Evolutionary conservation across 2,797 vertebrate species (phyloP).

Genomic region (Eulemur rubriventer): DNA sequence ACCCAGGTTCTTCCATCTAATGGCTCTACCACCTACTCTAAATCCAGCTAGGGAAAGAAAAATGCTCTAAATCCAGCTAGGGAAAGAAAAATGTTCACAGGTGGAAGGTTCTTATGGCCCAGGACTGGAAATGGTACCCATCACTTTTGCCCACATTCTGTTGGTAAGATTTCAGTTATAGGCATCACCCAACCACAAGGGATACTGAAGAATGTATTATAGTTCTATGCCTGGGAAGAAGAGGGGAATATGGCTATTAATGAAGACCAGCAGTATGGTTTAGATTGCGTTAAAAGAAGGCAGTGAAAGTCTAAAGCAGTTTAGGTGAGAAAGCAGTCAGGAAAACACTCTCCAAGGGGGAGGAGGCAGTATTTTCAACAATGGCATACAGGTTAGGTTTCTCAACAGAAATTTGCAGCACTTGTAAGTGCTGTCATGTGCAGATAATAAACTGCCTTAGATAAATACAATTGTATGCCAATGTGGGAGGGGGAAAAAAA

Average conservation of each 20-base stretch:
- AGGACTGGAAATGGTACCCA: neutral
- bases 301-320: neutral
- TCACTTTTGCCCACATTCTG: neutral
- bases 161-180: neutral
- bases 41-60: neutral
- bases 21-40: neutral
- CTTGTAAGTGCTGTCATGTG: slow-evolving; percentile 9
- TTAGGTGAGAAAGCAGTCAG: neutral
- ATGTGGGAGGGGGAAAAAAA: neutral
- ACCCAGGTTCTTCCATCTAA: neutral
- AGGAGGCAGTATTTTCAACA: neutral
- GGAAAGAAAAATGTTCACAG: neutral
- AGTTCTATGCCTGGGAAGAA: neutral
- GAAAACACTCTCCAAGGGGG: neutral
- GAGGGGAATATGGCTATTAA: neutral
- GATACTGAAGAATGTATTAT: neutral
- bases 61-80: neutral
- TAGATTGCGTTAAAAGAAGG: neutral
- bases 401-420: neutral
- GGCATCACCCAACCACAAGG: neutral
- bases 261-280: neutral
- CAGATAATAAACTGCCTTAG: slow-evolving; percentile 27
- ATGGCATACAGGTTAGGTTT: slow-evolving; percentile 9
- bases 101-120: neutral
- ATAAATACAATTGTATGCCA: slow-evolving; percentile 33